phyloP scores from a whole-genome alignment of 1,140 invertebrate genomes.

The Hypothenemus hampei region DNA sequence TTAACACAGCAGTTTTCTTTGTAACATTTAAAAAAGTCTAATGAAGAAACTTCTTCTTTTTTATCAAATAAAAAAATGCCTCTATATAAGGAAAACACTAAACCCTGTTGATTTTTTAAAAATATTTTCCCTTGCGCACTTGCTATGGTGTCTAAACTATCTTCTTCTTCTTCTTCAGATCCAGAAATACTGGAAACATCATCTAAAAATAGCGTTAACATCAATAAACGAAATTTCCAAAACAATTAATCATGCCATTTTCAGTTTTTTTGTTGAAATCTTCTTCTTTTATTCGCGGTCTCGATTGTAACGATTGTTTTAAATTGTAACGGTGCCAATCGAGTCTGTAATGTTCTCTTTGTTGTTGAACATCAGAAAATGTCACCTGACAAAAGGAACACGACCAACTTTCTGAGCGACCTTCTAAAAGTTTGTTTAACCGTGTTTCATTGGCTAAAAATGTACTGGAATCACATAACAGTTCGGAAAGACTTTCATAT shows the following conservation, averaged over 20 bases:
- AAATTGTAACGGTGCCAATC: constrained; percentile 72
- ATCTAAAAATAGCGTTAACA: constrained; percentile 45
- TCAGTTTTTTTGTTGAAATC: constrained; percentile 38
- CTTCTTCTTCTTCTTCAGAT: constrained; percentile 51
- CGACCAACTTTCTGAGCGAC: constrained; percentile 43
- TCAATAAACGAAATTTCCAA: too few relatives aligned
- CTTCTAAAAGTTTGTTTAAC: constrained; percentile 1
- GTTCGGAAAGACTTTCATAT: not conserved
- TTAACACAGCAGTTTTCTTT: constrained; percentile 26
- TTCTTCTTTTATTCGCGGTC: constrained; percentile 54
- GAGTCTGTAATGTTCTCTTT: constrained; percentile 59
- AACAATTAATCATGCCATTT: constrained; percentile 21
- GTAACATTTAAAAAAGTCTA: constrained; percentile 20
- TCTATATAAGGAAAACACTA: constrained; percentile 68
- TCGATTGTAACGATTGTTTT: constrained; percentile 57
- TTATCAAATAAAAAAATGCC: constrained; percentile 59
- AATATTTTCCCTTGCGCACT: constrained; percentile 65
- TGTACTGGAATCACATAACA: too few relatives aligned
- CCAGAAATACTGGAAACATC: constrained; percentile 74
- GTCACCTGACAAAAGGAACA: constrained; percentile 54
- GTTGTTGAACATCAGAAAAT: constrained; percentile 49
- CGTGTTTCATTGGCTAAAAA: not conserved
- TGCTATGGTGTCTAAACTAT: constrained; percentile 52
- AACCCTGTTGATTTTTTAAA: constrained; percentile 60
- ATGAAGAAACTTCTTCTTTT: constrained; percentile 44